Base-by-base conservation (phyloP, 2,113 vertebrate species). In the Romanogobio albipinnatus region DNA sequence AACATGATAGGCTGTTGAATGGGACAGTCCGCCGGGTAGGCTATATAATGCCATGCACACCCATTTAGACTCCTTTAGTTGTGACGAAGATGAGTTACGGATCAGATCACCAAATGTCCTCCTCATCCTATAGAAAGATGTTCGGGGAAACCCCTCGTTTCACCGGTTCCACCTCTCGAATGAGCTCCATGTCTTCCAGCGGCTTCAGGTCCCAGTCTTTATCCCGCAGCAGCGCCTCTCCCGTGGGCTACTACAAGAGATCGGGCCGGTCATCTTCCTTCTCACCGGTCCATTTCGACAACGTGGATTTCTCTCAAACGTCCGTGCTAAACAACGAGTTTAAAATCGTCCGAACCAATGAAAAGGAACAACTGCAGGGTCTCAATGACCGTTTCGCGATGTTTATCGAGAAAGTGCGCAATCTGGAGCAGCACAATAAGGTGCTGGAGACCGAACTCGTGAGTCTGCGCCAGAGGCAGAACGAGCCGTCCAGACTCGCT, bases 281-380 rank as follows among this genome's bases (percentile, higher is more conserved):
- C 39, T 91, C 94, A 51, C 88, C 94, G 80, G 91, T 94, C 89
- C 92, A 91, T 13, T 88, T 92, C 82, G 96, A 97, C 6, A 93
- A 90, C 82, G 90, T 96, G 85, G 96, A 97, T 87, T 88, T 97
- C 89, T 91, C 94, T 17, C 96, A 96, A 87, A 95, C 96, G 88
- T 92, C 90, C 58, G 95, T 91, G 39, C 89, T 96, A 83, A 96
- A 94, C 91, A 96, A 96, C 87, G 96, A 98, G 90, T 96, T 95
- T 82, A 97, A 97, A 88, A 96, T 97, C 89, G 91, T 96, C 83
- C 96, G 97, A 87, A 97, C 96, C 26, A 97, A 96, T 75, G 97
- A 97, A 88, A 98, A 98, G 92, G 96, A 97, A 79, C 97, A 98
- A 86, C 95, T 98, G 91, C 96, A 97, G 85, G 96, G 96, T 78